These are phyloP conservation scores for Copidosoma floridanum DNA, from an alignment of 1,140 invertebrate genomes.

Conservation along the genomic window DNA sequence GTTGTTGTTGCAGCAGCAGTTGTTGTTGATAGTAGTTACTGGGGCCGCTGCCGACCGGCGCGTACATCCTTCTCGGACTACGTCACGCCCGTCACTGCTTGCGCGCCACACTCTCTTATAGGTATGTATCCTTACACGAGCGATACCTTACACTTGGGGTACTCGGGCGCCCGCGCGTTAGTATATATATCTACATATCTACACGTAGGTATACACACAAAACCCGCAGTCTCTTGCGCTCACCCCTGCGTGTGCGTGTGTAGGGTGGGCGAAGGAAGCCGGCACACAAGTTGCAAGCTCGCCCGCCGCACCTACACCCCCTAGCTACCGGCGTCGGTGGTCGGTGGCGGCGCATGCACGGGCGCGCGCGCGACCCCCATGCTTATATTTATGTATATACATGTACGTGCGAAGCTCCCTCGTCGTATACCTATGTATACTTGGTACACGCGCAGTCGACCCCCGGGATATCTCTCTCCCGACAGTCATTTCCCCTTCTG, in stretches of 20 bases:
- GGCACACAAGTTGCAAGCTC: neutral
- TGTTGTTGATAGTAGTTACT: conserved; percentile 53
- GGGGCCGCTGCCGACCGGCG: conserved; percentile 52
- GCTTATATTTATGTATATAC: too few relatives aligned
- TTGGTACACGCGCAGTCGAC: neutral
- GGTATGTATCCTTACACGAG: too few relatives aligned
- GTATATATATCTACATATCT: too few relatives aligned
- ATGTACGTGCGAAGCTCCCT: too few relatives aligned
- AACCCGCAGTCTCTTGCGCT: too few relatives aligned
- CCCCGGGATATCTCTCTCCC: neutral
- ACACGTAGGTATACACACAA: too few relatives aligned
- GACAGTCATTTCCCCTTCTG: too few relatives aligned
- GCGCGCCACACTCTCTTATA: conserved; percentile 37
- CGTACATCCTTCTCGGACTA: conserved; percentile 56
- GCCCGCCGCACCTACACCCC: neutral
- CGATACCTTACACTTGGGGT: too few relatives aligned
- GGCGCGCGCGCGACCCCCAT: neutral
- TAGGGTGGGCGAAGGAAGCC: neutral
- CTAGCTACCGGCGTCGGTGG: neutral
- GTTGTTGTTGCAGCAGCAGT: too few relatives aligned
- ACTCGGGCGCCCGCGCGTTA: too few relatives aligned
- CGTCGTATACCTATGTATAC: too few relatives aligned
- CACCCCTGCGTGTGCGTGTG: too few relatives aligned
- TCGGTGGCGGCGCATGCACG: neutral
- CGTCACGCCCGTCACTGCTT: conserved; percentile 55